These are phyloP conservation scores for Azemiops feae DNA, from an alignment of 2,113 vertebrate species.

Conservation along the genomic window DNA sequence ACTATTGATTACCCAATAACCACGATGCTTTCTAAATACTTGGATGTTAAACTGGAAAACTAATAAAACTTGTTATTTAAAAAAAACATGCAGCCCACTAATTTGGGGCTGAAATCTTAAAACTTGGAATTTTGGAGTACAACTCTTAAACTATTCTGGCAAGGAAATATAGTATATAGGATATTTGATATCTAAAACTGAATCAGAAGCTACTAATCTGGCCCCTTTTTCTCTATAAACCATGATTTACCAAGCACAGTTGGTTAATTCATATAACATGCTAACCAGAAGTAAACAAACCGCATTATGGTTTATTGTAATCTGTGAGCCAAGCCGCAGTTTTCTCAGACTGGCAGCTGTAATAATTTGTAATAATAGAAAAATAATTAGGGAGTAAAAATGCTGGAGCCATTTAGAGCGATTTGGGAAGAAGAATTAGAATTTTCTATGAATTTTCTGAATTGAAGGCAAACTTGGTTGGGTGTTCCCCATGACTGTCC, in stretches of 20 bases:
- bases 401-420: neutral
- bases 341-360: neutral
- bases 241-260: neutral
- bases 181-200: slow-evolving; percentile 10
- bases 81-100: neutral
- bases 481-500: neutral
- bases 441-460: neutral
- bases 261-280: neutral
- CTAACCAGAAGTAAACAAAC: neutral
- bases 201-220: slow-evolving; percentile 34
- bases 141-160: neutral
- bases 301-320: neutral
- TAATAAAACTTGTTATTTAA: too few species aligned
- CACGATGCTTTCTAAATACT: too few species aligned
- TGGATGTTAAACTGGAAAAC: too few species aligned
- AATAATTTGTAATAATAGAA: neutral
- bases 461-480: neutral
- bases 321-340: neutral
- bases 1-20: too few species aligned
- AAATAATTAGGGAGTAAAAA: neutral
- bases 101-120: neutral
- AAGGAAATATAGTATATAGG: slow-evolving; percentile 18
- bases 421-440: neutral
- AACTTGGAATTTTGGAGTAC: neutral
- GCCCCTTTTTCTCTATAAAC: neutral